Evolutionary conservation across 2,113 vertebrate species (phyloP).

Genomic region (Indicator maculatus): DNA sequence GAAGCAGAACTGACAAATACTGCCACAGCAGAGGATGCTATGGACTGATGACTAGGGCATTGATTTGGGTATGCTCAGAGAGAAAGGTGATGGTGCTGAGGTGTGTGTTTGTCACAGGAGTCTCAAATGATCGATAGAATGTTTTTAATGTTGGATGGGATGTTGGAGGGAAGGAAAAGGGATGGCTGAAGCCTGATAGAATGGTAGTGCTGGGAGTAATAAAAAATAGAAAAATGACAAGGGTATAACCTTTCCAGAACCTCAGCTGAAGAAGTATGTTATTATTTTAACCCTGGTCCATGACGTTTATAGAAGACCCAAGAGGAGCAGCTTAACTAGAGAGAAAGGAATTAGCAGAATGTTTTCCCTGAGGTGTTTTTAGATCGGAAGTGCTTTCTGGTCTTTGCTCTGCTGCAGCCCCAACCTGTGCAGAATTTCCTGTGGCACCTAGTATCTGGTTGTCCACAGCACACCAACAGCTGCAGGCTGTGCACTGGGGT

Average conservation of each 20-base stretch:
- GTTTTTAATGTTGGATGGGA: not conserved
- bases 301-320: not conserved
- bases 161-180: not conserved
- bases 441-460: not conserved
- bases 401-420: not conserved
- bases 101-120: not conserved
- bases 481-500: not conserved
- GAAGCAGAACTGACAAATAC: not conserved
- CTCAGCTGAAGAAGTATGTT: not conserved
- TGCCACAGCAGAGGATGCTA: not conserved
- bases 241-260: not conserved
- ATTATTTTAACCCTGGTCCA: not conserved
- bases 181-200: not conserved
- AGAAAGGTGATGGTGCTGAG: not conserved
- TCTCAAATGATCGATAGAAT: not conserved
- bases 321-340: not conserved
- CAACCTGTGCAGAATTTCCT: not conserved
- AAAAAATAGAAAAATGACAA: not conserved
- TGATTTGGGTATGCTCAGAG: not conserved
- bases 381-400: not conserved
- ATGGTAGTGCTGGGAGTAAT: not conserved
- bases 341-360: not conserved
- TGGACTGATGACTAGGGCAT: not conserved
- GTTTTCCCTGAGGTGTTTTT: not conserved
- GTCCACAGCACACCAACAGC: not conserved